Base-by-base conservation (phyloP, 2,888 invertebrate species). In the Coelinius sp. region DNA sequence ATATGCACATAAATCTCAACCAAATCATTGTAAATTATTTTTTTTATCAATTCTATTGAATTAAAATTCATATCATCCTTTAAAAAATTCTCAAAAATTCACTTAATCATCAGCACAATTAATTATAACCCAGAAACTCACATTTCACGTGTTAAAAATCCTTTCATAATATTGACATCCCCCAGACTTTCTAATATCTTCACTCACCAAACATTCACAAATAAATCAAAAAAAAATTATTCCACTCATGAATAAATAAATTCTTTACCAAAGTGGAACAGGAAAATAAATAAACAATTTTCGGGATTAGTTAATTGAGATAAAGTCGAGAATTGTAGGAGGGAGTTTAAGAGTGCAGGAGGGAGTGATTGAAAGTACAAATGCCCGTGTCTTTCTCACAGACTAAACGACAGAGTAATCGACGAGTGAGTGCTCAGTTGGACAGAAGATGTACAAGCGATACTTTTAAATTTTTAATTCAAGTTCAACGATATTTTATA, bases 311-410 rank as follows among this genome's bases (percentile, higher is more conserved):
- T 31, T 10, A 44, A 41, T 56, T 7, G 31, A 31, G 62, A 63
- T 25, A 63, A 25, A 22, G 59, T 49, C 69, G 53, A 31, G 59
- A n/a, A n/a, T 5, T 6, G 46, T 20, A 20, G 41, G 73, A 66
- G 74, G 59, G 72, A 70, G 56, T 44, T 52, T 24, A 65, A 56
- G 69, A 65, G 27, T 41, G 27, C 66, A 76, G 78, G 80, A 75
- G 78, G 80, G 79, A 78, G 79, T 53, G 75, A 77, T 75, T 71
- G 78, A 79, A 77, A 76, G 79, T 79, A 81, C 78, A 76, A 80
- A 79, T 80, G 77, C 78, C 73, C 73, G 77, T 73, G 76, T 71
- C 80, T 77, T 78, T 79, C 78, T 67, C 74, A 76, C 70, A 59
- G 75, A 67, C 68, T 65, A 65, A n/a, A 46, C 68, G 22, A 63